Percentiles rank a stretch among this genome's conserved stretches.
Conservation (phyloP, 2,888 invertebrate species). For the Metacarcinus magister region DNA sequence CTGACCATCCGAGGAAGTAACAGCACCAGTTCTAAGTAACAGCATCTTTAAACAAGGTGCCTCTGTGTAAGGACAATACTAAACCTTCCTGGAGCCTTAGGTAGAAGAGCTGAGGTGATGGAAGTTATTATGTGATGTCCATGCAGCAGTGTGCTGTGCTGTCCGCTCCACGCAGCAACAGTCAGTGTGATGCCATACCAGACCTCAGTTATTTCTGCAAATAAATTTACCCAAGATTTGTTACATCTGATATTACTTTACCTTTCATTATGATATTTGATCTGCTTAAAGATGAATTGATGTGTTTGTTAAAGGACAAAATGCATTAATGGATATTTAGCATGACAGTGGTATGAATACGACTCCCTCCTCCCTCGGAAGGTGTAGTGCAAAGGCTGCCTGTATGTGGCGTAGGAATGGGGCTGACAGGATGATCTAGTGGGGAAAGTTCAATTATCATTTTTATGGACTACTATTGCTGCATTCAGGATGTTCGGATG, state of each 20-base stretch:
- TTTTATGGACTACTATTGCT: no score
- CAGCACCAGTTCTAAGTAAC: neutral
- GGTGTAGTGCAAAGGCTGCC: no score
- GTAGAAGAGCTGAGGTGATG: neutral
- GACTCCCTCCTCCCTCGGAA: no score
- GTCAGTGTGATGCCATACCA: conserved; percentile 50
- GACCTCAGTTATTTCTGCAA: conserved; percentile 37
- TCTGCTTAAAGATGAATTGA: no score
- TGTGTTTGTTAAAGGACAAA: no score
- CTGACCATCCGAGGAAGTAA: neutral
- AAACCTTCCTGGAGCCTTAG: neutral
- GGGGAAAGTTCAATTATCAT: no score
- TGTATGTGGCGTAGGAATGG: no score
- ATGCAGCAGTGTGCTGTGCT: neutral
- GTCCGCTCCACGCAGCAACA: neutral
- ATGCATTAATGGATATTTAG: no score
- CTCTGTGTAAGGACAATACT: neutral
- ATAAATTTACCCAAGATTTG: conserved; percentile 45
- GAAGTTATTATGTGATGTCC: neutral
- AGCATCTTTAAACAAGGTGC: neutral
- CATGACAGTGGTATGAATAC: no score
- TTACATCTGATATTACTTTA: neutral
- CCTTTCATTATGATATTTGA: neutral
- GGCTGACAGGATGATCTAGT: no score
- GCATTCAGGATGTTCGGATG: no score